Base-by-base conservation (phyloP, 2,888 invertebrate species). In the Therioaphis trifolii region DNA sequence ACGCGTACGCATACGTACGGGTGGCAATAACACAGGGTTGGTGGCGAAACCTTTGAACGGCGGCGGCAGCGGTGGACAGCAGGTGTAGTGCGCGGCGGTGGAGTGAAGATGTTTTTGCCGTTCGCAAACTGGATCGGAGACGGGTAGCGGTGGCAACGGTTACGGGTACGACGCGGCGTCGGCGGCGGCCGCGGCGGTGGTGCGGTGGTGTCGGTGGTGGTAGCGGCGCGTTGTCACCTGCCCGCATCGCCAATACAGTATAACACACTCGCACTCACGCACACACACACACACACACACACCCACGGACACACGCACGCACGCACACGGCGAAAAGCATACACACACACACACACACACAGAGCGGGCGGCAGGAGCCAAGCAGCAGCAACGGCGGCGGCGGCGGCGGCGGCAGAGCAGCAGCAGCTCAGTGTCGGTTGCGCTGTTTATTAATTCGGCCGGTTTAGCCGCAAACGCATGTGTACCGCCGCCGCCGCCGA, bases 401-500 rank as follows among this genome's bases (percentile, higher is more conserved):
- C 82, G n/a, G 76, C 76, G n/a, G 76, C 76, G 46, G 58, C 71
- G 63, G 58, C 61, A 43, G 68, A 63, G 58, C 71, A 76, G 58
- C 61, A 43, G 68, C 69, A 61, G 74, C 82, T 82, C 82, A 63
- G 82, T 82, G 82, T 82, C 82, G 72, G 82, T 74, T 71, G 82
- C 52, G 78, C 78, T 74, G 72, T 82, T 82, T 82, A 82, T 82
- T 82, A 82, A 82, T 82, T 82, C 82, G 82, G 82, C 82, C 63
- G 82, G 82, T 74, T 74, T 82, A 74, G 82, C 82, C 82, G 74
- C 82, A 82, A 82, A 82, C 82, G 82, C 82, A 66, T 82, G 82
- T 82, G 71, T 74, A 82, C 72, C 61, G 49, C 82, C 74, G 63
- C 78, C 49, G 75, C 40, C 75, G 61, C n/a, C 72, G 11, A 24